Base-by-base conservation (phyloP, 2,797 vertebrate genomes). In the Lerista edwardsae region DNA sequence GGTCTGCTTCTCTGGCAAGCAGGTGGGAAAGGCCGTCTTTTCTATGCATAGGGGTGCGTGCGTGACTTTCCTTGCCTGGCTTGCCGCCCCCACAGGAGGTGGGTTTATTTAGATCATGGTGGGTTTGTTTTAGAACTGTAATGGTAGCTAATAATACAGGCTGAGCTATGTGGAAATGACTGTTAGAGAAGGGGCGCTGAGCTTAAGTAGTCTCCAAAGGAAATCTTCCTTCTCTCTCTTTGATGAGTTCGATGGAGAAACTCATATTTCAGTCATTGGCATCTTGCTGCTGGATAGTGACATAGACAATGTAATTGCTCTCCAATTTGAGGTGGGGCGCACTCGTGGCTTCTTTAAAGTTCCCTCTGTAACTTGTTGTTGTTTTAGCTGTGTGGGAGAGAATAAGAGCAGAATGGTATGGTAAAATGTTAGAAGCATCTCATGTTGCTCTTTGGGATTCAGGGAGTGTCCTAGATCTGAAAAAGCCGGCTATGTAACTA, bases 21-120 rank as follows among this genome's bases (percentile, higher is more conserved):
- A 73, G 86, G 57, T 75, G 84, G 47, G 47, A 71, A 75, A 69
- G 15, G 82, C 12, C 10, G 47, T 57, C 51, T 71, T 55, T 15
- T 39, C 47, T 14, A 10, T 51, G 41, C n/a, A n/a, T 47, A 47
- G 47, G 47, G 47, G 47, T 47, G 47, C 11, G 15, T 55, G 51
- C 19, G 73, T 61, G 68, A 10, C 27, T 61, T 61, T 78, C 39
- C 61, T 72, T 72, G 68, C 68, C 27, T 81, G 51, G 65, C 69
- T 23, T 21, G 34, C 61, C 21, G 61, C 67, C 79, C n/a, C 47
- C 67, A 9, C 29, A 25, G 57, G 59, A 85, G 71, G 83, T 75
- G 82, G 74, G 59, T 47, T 79, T 72, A 27, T 14, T 4, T 64
- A 31, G 0, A 51, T 4, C 27, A 80, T 36, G 0, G 76, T 36